Base-by-base conservation (phyloP, 2,888 invertebrate genomes). In the Tubiluchus corallicola region DNA sequence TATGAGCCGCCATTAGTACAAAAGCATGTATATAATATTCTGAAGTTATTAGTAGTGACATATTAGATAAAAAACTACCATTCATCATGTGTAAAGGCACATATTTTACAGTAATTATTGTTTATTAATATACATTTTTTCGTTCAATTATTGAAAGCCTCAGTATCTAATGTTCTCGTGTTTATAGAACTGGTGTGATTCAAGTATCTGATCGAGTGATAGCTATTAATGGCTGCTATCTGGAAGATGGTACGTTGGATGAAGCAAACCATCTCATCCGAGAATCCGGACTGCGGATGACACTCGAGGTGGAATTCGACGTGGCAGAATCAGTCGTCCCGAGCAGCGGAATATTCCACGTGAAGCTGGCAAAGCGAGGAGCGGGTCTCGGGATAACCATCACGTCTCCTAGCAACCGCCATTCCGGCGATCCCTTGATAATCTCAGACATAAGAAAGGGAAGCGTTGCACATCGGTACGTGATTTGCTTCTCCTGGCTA, bases 321-420 rank as follows among this genome's bases (percentile, higher is more conserved):
- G 83, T 88, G 62, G 81, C 84, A 5, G 87, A 88, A 52, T 76
- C 84, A 0, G 84, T 88, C 39, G 82, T 87, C 50, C 85, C 88
- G 2, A 79, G 82, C 3, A 82, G 82, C 53, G 88, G 88, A 0
- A 78, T 85, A 0, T 90, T 88, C 59, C 82, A 79, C 50, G 87
- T 94, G 0, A 82, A 85, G 62, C 69, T 92, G 42, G 79, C 83
- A 3, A 69, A 68, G 50, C 77, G 77, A 37, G 57, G 57, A 9
- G 76, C 75, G 19, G 84, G 84, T 3, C 69, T 92, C 13, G 92
- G 92, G 2, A 76, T 92, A 37, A 87, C 84, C n/a, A 79, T 90
- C 4, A 82, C 79, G 59, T 58, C 56, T 40, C 53, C 56, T 15
- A 51, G 48, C 37, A 53, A 55, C 37, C 49, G 56, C 18, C 54